Evolutionary conservation across 2,113 vertebrate species (phyloP).

Genomic region (Oostethus manadensis): DNA sequence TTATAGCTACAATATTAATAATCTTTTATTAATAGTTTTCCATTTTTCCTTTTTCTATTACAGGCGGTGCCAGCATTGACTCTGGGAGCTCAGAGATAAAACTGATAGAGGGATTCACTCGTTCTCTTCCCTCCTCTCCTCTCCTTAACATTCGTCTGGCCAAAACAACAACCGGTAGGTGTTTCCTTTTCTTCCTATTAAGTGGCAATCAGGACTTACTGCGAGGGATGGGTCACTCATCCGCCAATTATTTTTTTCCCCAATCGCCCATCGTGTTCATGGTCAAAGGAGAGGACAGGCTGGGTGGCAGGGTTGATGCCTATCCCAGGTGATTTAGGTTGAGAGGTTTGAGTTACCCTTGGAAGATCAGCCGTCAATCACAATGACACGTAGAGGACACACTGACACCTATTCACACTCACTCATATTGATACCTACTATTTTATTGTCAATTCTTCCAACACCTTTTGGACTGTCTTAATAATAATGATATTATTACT

Average conservation of each 20-base stretch:
- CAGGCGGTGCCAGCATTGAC: conserved; percentile 37
- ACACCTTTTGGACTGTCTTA: no score
- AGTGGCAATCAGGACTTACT: not conserved
- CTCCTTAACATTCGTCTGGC: conserved; percentile 52
- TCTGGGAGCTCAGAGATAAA: conserved; percentile 47
- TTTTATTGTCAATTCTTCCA: no score
- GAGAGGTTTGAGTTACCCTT: not conserved
- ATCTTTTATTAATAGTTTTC: not conserved
- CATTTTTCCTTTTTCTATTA: not conserved
- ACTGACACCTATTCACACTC: not conserved
- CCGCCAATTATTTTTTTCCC: not conserved
- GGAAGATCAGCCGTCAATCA: not conserved
- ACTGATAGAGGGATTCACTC: conserved; percentile 59
- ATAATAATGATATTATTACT: no score
- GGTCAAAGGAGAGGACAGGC: not conserved
- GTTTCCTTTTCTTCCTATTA: not conserved
- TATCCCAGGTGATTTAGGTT: not conserved
- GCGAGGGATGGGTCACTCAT: not conserved
- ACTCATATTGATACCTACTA: not conserved
- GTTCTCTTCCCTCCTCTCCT: conserved; percentile 63
- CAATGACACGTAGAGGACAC: not conserved
- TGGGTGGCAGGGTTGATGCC: not conserved
- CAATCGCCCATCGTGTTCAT: not conserved
- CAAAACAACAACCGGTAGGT: conserved; percentile 49
- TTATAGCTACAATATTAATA: no score